phyloP scores from a whole-genome alignment of 2,113 vertebrate species.

The Urocynchramus pylzowi region DNA sequence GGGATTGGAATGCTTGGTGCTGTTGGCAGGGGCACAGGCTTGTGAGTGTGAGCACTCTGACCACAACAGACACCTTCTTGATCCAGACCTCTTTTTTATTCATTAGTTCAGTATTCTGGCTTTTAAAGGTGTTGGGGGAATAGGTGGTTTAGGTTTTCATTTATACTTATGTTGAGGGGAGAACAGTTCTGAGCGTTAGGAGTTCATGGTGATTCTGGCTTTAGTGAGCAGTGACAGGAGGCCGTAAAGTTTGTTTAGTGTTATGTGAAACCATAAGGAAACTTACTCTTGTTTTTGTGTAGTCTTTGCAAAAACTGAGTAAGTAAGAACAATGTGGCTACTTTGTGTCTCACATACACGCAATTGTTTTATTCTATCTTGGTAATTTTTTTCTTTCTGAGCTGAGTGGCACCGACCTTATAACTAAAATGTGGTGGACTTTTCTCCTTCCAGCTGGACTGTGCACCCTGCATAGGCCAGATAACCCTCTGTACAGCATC shows the following conservation, averaged over 20 bases:
- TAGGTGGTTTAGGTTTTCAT: not conserved
- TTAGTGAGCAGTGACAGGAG: not conserved
- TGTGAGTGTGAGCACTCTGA: not conserved
- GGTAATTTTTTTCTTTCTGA: not conserved
- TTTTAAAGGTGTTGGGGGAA: not conserved
- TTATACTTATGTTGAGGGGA: not conserved
- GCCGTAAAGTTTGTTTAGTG: not conserved
- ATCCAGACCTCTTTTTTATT: not conserved
- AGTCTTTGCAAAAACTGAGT: not conserved
- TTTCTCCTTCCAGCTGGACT: not conserved
- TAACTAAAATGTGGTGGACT: rapidly evolving
- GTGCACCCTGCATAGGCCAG: not conserved
- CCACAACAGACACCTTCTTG: not conserved
- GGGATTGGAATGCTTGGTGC: not conserved
- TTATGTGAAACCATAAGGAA: not conserved
- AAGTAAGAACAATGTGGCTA: not conserved
- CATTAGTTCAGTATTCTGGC: not conserved
- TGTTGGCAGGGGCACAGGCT: not conserved
- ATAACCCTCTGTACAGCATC: not conserved
- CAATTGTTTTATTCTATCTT: not conserved
- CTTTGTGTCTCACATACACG: not conserved
- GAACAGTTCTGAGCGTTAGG: not conserved
- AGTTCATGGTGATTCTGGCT: not conserved
- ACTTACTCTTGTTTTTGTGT: not conserved
- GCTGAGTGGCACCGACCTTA: not conserved